A percentile compares a stretch with the other conserved stretches of the same genome.
These are phyloP conservation scores for Branchinecta lindahli DNA, from an alignment of 1,140 invertebrate genomes.

Conservation along the genomic window DNA sequence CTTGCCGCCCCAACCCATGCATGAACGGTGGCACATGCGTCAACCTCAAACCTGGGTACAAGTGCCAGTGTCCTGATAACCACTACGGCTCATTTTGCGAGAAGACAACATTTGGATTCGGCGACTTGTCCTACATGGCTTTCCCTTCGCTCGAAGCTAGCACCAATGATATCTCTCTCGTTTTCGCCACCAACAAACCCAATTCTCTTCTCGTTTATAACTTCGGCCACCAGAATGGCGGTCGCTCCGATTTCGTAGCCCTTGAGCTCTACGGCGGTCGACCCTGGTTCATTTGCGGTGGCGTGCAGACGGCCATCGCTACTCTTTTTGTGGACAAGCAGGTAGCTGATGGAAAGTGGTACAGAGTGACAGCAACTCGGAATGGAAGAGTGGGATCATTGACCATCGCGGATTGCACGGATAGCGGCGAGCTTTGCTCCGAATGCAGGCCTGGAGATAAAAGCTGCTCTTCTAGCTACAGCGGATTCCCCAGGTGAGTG, in stretches of 20 bases:
- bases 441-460: conserved; percentile 65
- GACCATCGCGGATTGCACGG: conserved; percentile 58
- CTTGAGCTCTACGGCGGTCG: conserved; percentile 67
- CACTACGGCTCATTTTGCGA: conserved; percentile 82
- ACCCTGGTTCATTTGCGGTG: conserved; percentile 75
- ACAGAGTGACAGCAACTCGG: conserved; percentile 74
- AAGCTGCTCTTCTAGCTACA: conserved; percentile 62
- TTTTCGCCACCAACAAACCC: conserved; percentile 74
- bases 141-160: conserved; percentile 66
- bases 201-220: conserved; percentile 77
- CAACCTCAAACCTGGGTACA: conserved; percentile 53
- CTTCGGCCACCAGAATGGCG: conserved; percentile 65
- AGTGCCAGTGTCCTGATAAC: conserved; percentile 65
- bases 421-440: conserved; percentile 66
- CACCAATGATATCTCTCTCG: conserved; percentile 76
- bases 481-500: conserved; percentile 62
- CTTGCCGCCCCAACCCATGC: conserved; percentile 77
- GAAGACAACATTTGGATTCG: conserved; percentile 71
- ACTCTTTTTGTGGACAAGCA: conserved; percentile 49
- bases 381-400: conserved; percentile 70
- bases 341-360: conserved; percentile 72
- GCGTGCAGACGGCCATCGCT: conserved; percentile 65
- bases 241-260: conserved; percentile 78
- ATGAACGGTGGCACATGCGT: conserved; percentile 67
- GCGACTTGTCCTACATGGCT: conserved; percentile 71